These are phyloP conservation scores for Pachypsylla venusta DNA, from an alignment of 1,140 invertebrate genomes.

Conservation along the genomic window DNA sequence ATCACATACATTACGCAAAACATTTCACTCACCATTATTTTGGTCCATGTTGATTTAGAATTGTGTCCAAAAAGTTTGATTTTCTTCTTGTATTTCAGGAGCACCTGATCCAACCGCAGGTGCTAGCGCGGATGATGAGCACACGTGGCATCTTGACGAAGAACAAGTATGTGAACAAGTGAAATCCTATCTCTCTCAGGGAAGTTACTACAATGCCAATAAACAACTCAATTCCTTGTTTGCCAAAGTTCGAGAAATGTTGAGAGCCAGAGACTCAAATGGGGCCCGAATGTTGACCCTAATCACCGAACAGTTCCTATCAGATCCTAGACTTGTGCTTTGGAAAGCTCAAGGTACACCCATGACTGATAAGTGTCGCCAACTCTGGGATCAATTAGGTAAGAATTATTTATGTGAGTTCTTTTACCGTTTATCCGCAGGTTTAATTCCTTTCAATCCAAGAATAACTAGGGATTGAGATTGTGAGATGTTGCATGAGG, in stretches of 20 bases:
- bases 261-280: conserved; percentile 66
- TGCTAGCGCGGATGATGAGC: conserved; percentile 64
- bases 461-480: no score
- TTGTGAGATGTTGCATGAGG: no score
- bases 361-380: conserved; percentile 70
- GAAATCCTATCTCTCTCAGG: conserved; percentile 61
- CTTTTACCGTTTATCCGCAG: no score
- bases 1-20: no score
- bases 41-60: no score
- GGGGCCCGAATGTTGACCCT: conserved; percentile 68
- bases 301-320: conserved; percentile 80
- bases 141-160: conserved; percentile 74
- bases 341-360: conserved; percentile 65
- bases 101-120: conserved; percentile 77
- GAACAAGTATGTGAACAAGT: conserved; percentile 76
- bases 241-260: conserved; percentile 74
- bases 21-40: no score
- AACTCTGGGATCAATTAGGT: conserved; percentile 71
- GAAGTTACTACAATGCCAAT: conserved; percentile 63
- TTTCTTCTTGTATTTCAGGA: conserved; percentile 31
- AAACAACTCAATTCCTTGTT: conserved; percentile 68
- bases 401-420: no score
- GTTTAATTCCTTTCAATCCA: no score
- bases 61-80: no score
- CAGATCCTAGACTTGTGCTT: conserved; percentile 58